phyloP scores from a whole-genome alignment of 1,140 invertebrate genomes.

The Ostrea denselamellosa region DNA sequence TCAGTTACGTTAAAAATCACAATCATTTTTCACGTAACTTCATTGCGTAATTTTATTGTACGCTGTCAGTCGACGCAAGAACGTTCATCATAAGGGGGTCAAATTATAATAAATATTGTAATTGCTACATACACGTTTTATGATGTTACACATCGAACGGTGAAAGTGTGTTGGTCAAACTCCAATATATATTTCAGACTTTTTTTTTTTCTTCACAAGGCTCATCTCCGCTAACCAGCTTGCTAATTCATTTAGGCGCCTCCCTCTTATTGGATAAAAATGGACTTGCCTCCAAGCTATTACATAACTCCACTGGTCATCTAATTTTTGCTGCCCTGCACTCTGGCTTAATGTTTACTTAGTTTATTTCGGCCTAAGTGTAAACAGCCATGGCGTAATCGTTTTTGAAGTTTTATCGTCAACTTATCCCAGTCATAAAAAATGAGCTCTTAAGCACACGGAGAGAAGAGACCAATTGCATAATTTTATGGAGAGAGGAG shows the following conservation, averaged over 20 bases:
- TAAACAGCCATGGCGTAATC: conserved; percentile 42
- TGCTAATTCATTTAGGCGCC: background rate
- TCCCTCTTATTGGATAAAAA: conserved; percentile 46
- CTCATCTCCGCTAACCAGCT: background rate
- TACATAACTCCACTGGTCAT: conserved; percentile 42
- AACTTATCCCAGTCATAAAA: conserved; percentile 42
- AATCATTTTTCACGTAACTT: background rate
- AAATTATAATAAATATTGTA: conserved; percentile 13
- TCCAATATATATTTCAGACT: background rate
- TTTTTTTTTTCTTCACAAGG: background rate
- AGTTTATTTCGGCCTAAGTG: conserved; percentile 47
- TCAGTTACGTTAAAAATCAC: conserved; percentile 13
- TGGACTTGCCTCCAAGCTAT: conserved; percentile 42
- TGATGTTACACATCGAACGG: background rate
- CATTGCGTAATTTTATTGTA: background rate
- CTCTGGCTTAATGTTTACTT: conserved; percentile 30
- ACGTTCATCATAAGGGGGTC: background rate
- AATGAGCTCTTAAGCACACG: conserved; percentile 39
- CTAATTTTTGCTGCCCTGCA: conserved; percentile 44
- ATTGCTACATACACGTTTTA: background rate
- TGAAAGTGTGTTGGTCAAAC: background rate
- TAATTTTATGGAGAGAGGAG: conserved; percentile 24
- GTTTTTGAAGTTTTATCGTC: conserved; percentile 42
- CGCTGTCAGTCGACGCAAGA: background rate
- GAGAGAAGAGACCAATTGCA: conserved; percentile 23